Evolutionary conservation across 2,888 invertebrate species (phyloP).

Genomic region (Dynastes grantii): DNA sequence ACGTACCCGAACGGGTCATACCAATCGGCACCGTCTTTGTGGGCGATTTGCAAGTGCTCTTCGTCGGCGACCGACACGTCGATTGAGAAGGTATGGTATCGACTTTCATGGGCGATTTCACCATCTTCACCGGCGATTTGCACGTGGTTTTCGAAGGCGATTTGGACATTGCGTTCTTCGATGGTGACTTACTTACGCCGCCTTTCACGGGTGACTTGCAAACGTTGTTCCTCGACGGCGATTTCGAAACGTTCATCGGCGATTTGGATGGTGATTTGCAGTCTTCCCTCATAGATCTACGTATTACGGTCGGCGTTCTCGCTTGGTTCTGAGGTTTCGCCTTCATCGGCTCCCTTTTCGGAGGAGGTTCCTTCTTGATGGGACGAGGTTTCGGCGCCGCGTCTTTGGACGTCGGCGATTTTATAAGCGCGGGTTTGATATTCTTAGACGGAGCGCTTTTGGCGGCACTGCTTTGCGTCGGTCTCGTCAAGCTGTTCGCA

Average conservation of each 20-base stretch:
- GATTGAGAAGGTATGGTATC: conserved; percentile 33
- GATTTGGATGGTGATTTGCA: conserved; percentile 51
- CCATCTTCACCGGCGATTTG: conserved; percentile 52
- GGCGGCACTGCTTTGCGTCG: conserved; percentile 76
- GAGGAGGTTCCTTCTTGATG: conserved; percentile 52
- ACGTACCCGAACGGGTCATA: conserved; percentile 81
- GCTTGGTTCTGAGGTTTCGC: conserved; percentile 38
- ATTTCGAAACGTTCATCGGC: conserved; percentile 49
- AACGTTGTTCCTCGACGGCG: conserved; percentile 39
- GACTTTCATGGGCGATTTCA: conserved; percentile 38
- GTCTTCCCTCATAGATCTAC: conserved; percentile 45
- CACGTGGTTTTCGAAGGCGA: conserved; percentile 47
- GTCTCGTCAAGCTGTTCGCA: conserved; percentile 71
- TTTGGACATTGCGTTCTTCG: conserved; percentile 38
- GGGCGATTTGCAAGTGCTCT: conserved; percentile 51
- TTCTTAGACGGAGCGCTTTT: conserved; percentile 70
- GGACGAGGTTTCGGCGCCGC: conserved; percentile 51
- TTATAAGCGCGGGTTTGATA: conserved; percentile 51
- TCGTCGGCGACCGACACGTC: conserved; percentile 42
- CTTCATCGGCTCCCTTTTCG: conserved; percentile 47
- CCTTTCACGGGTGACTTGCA: conserved; percentile 49
- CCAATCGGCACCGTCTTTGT: conserved; percentile 52
- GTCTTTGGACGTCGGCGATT: conserved; percentile 47
- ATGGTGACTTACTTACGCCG: conserved; percentile 45
- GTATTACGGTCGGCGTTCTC: conserved; percentile 45